Evolutionary conservation across 2,888 invertebrate species (phyloP), one percentile per base, ranked within the genome.

Genomic region (Rotaria sp.): DNA sequence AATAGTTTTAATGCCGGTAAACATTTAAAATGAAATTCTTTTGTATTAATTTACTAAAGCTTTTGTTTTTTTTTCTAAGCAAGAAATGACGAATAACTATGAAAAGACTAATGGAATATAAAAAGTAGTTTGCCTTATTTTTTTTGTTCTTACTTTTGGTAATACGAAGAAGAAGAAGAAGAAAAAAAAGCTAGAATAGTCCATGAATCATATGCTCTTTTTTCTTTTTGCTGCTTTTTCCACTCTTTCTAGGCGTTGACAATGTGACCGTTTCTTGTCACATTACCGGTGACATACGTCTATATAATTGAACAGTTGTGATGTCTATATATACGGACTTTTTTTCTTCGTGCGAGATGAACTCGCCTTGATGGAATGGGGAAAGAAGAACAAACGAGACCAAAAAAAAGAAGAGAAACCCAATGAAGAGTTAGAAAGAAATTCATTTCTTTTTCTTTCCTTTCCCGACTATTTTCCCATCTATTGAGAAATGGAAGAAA

Each of bases 391-490:
- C 67, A 30, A 67, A 30, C 21, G 30, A 67, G 35, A 67, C 18
- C 35, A 67, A 67, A 38, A 67, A 67, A 59, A 67, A 67, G 35
- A 21, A 67, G 67, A 67, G 67, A 67, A 35, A 67, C 7, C 35
- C 30, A 38, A 67, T 67, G 35, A 67, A 67, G 67, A 21, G 21
- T 35, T 67, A 67, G 67, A 35, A 67, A 67, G 35, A 35, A 67
- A 35, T 67, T 4, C 38, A 67, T 67, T 67, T 67, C 67, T 67
- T 67, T 67, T 67, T 67, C 67, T 67, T 67, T 35, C 21, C 67
- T 67, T 67, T 67, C 35, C 67, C 67, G 67, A 18, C 67, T 67
- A 35, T 67, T 67, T 67, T 67, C 67, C 67, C 67, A 67, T 67
- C 30, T 67, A 67, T 30, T 18, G 67, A 67, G 35, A 67, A 30